Conservation (phyloP, 2,113 vertebrate genomes). For the Caretta caretta region DNA sequence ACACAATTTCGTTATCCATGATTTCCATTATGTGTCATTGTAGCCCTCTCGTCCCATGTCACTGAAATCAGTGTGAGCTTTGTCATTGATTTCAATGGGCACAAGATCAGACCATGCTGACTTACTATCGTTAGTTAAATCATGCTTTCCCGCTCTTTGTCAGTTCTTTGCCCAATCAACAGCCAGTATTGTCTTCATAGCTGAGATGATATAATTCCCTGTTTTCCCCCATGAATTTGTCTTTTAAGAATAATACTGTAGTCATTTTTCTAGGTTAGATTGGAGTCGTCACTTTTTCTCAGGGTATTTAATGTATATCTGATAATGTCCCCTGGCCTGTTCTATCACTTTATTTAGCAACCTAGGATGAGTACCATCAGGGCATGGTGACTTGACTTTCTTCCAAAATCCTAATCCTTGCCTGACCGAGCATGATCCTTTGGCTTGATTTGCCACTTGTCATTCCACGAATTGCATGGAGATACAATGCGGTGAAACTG, state of each 20-base stretch:
- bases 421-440: not conserved
- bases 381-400: not conserved
- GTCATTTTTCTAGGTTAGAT: not conserved
- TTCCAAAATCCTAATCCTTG: not conserved
- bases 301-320: not conserved
- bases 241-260: not conserved
- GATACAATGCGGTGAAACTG: not conserved
- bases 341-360: not conserved
- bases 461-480: not conserved
- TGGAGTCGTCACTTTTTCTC: not conserved
- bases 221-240: not conserved
- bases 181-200: not conserved
- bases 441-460: not conserved
- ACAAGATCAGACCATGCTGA: not conserved
- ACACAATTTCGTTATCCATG: not conserved
- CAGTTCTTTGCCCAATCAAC: too few species aligned
- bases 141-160: not conserved
- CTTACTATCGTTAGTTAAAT: not conserved
- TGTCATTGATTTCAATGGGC: not conserved
- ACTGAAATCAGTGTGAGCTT: not conserved
- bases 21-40: not conserved
- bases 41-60: not conserved
- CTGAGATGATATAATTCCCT: not conserved
- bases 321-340: not conserved
- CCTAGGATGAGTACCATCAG: conserved; percentile 5